Evolutionary conservation across 1,140 invertebrate genomes (phyloP).

Genomic region (Drosophila ercepeae): DNA sequence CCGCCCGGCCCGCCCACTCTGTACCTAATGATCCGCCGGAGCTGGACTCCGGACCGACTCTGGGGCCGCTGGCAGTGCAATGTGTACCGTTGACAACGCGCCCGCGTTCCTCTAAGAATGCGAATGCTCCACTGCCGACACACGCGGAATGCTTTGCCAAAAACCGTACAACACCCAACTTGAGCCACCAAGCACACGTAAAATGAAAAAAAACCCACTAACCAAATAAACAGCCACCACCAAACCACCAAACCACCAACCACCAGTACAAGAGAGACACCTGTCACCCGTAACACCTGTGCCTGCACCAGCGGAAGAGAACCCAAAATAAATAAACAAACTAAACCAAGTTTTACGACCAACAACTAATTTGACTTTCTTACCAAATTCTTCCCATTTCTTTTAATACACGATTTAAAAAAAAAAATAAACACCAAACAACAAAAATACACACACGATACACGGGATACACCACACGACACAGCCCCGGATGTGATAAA

Average conservation of each 20-base stretch:
- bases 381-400: slow-evolving; percentile 66
- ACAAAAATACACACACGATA: slow-evolving; percentile 63
- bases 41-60: not conserved
- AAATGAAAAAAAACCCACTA: slow-evolving; percentile 15
- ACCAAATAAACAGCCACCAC: not conserved
- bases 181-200: slow-evolving; percentile 61
- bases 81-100: slow-evolving; percentile 49
- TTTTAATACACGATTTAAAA: slow-evolving; percentile 28
- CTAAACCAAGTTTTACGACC: slow-evolving; percentile 14
- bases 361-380: slow-evolving; percentile 62
- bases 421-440: not conserved
- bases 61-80: slow-evolving; percentile 35
- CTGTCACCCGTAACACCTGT: slow-evolving; percentile 13
- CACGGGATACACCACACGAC: slow-evolving; percentile 65
- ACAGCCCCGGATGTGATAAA: slow-evolving; percentile 87
- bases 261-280: slow-evolving; percentile 13
- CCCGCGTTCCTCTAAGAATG: slow-evolving; percentile 33
- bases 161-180: slow-evolving; percentile 77
- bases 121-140: slow-evolving; percentile 53
- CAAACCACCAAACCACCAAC: slow-evolving; percentile 24
- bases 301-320: slow-evolving; percentile 48
- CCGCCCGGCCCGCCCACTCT: slow-evolving; percentile 29
- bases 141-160: slow-evolving; percentile 67
- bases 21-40: slow-evolving; percentile 51
- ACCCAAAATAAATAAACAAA: slow-evolving; percentile 2